phyloP scores from a whole-genome alignment of 2,113 vertebrate genomes.

The Carassius auratus region DNA sequence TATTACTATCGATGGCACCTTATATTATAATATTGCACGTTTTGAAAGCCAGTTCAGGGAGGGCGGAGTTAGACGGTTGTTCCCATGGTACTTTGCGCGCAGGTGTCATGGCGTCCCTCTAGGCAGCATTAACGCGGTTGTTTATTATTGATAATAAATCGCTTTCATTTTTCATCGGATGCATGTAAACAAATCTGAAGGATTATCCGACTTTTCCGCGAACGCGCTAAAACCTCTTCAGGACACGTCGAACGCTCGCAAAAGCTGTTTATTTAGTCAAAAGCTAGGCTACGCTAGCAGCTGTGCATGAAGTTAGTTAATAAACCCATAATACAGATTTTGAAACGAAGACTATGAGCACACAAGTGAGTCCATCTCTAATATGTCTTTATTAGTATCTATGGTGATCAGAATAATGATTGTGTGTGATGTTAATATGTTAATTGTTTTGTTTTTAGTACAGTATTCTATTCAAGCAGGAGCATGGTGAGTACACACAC shows the following conservation, averaged over 20 bases:
- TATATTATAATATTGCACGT: too few relatives aligned
- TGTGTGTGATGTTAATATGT: background rate
- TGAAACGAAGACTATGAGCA: constrained; percentile 69
- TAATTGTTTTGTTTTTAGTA: constrained; percentile 81
- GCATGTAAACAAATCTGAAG: background rate
- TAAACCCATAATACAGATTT: background rate
- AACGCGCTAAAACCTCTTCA: background rate
- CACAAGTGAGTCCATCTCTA: constrained; percentile 66
- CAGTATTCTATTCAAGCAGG: constrained; percentile 98
- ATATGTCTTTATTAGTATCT: background rate
- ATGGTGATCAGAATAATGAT: background rate
- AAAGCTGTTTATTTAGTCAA: background rate
- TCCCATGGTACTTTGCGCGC: constrained; percentile 55
- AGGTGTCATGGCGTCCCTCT: constrained; percentile 59
- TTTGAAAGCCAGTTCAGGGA: background rate
- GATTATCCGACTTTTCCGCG: background rate
- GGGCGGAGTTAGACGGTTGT: background rate
- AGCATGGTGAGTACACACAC: constrained; percentile 86
- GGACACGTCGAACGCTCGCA: background rate
- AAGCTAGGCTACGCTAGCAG: background rate
- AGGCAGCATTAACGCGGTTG: constrained; percentile 21
- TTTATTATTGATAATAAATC: background rate
- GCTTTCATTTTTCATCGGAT: background rate
- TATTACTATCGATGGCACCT: background rate
- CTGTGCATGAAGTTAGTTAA: background rate